Conservation (phyloP, 2,797 vertebrate genomes). For the Pangasius macronema region DNA sequence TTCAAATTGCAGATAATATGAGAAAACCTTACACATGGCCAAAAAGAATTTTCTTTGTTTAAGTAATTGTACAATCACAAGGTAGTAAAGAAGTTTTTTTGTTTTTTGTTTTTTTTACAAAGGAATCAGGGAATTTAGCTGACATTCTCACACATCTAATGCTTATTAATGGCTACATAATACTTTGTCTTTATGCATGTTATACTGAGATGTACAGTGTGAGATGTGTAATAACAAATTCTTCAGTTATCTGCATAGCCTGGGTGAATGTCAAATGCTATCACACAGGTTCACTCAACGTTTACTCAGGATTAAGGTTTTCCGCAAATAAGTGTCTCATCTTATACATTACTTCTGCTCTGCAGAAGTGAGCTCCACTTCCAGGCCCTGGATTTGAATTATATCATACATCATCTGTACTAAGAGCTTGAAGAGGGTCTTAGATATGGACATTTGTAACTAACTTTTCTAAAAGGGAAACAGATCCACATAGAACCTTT, state of each 20-base stretch:
- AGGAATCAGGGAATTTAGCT: not conserved
- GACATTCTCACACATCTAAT: not conserved
- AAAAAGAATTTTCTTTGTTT: not conserved
- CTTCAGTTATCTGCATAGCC: not conserved
- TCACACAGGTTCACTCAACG: not conserved
- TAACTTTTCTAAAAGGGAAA: not conserved
- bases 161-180: not conserved
- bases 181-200: not conserved
- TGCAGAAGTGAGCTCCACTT: not conserved
- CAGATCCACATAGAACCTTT: not conserved
- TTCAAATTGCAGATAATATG: not conserved
- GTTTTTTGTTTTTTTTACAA: not conserved
- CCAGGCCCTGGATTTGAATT: not conserved
- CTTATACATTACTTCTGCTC: not conserved
- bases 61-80: not conserved
- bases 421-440: not conserved
- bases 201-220: not conserved
- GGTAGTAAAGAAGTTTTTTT: not conserved
- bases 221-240: not conserved
- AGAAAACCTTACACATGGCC: not conserved
- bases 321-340: not conserved
- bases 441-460: not conserved
- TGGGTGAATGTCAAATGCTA: not conserved
- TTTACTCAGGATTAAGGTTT: not conserved
- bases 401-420: not conserved